Evolutionary conservation across 2,888 invertebrate genomes (phyloP), one percentile per base, ranked within the genome.

Genomic region (Paralinhomoeus sp.): DNA sequence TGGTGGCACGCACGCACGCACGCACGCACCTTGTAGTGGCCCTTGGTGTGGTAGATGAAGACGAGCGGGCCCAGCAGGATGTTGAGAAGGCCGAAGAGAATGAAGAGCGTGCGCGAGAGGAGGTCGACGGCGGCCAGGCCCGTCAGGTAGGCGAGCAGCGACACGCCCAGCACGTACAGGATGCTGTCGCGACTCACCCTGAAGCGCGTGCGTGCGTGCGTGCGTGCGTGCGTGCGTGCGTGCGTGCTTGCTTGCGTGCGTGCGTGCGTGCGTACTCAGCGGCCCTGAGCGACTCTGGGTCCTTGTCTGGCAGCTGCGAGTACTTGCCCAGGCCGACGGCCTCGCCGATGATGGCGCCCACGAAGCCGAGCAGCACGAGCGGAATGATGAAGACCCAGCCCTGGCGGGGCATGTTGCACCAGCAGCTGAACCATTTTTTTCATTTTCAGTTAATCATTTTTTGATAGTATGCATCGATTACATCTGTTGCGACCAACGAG

Each of bases 321-420:
- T 45, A 45, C 21, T 37, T 9, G 2, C 37, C 45, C 27, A 23
- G 42, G 5, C 37, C 45, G 2, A 18, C 33, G 2, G 45, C 45
- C 21, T 45, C 45, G 23, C 36, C 45, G 2, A 22, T 42, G n/a
- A 42, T 31, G 24, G 22, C 23, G 22, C 31, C 17, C 5, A 18
- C 24, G 38, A 45, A 45, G 20, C 24, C 45, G 3, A 37, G 22
- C n/a, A 42, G 24, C 37, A 18, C 21, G n/a, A 45, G 17, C 15
- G 45, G 45, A 7, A 45, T 7, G 21, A 45, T n/a, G 33, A 42
- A 37, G n/a, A 13, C 27, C 45, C 45, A 45, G 23, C 42, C 27
- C 35, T 45, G 42, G 12, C 37, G 37, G 21, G 24, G 23, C 27
- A 45, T 2, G 33, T 33, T 18, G 20, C 45, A 45, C 37, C 24